phyloP scores from a whole-genome alignment of 2,797 vertebrate species.

The Enteromius paludinosus region DNA sequence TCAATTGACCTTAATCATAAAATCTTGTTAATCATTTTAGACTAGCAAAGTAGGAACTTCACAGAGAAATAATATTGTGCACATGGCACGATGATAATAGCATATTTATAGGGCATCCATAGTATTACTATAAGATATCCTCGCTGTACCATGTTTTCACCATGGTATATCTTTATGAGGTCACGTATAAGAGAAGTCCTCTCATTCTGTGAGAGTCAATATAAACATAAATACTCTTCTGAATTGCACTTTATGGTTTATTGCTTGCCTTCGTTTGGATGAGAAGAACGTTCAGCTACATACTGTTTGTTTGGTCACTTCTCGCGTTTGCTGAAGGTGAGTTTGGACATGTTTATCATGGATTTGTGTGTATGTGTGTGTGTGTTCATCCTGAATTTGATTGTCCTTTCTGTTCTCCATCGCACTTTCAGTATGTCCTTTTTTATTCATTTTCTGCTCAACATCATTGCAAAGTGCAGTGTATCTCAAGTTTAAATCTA shows the following conservation, averaged over 20 bases:
- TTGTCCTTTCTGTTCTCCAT: not conserved
- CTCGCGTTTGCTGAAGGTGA: constrained; percentile 71
- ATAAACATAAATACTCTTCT: constrained; percentile 54
- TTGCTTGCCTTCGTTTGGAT: constrained; percentile 72
- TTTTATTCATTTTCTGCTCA: not conserved
- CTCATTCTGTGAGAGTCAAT: not conserved
- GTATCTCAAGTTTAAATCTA: not conserved
- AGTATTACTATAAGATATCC: not conserved
- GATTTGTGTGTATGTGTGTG: constrained; percentile 3
- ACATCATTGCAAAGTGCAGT: not conserved
- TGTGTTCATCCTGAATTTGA: not conserved
- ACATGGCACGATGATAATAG: not conserved
- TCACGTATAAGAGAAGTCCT: not conserved
- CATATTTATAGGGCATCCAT: not conserved
- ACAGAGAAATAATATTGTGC: not conserved
- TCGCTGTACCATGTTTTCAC: not conserved
- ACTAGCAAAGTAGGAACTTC: not conserved
- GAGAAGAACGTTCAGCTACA: constrained; percentile 72
- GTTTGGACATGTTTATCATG: constrained; percentile 52
- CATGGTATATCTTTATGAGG: not conserved
- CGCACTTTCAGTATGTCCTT: not conserved
- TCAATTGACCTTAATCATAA: not conserved
- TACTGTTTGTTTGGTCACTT: constrained; percentile 58
- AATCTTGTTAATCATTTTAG: not conserved
- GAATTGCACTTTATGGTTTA: constrained; percentile 60